Percentiles rank a stretch among this genome's conserved stretches.
These are phyloP conservation scores for Holotrichia oblita DNA, from an alignment of 1,140 invertebrate species.

Conservation along the genomic window DNA sequence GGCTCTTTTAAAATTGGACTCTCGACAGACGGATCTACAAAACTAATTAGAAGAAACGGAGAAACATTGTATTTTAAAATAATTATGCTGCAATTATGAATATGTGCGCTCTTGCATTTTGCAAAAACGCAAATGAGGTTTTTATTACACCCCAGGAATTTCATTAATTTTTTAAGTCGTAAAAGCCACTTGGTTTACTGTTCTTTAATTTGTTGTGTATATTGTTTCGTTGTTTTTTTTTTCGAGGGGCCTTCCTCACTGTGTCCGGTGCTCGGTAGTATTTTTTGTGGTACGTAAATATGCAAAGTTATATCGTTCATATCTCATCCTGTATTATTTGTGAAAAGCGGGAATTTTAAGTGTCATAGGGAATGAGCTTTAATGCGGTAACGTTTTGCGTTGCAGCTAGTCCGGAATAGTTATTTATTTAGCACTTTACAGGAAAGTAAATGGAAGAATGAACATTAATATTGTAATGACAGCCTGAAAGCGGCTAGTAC, in stretches of 20 bases:
- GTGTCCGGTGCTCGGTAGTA: background rate
- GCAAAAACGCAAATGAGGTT: conserved; percentile 40
- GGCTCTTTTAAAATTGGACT: conserved; percentile 41
- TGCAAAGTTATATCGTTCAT: background rate
- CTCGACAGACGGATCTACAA: conserved; percentile 41
- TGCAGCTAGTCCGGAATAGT: background rate
- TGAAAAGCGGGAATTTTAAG: conserved; percentile 6
- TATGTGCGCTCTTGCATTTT: conserved; percentile 39
- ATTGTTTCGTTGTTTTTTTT: background rate
- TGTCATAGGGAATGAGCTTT: background rate
- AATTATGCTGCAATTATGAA: conserved; percentile 42
- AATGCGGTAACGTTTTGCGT: background rate
- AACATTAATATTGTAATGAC: background rate
- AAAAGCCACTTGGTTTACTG: conserved; percentile 39
- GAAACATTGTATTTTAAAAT: conserved; percentile 43
- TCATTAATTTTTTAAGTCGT: conserved; percentile 41
- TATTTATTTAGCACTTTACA: background rate
- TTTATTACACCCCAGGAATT: conserved; percentile 40
- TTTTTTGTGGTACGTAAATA: conserved; percentile 13
- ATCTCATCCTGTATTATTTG: background rate
- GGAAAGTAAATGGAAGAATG: background rate
- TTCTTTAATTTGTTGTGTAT: conserved; percentile 40
- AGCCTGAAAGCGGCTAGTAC: too few species aligned
- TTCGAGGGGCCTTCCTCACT: background rate
- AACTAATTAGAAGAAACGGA: conserved; percentile 41